These are phyloP conservation scores for Pollimyrus isidori DNA, from an alignment of 2,113 vertebrate species.

Conservation along the genomic window DNA sequence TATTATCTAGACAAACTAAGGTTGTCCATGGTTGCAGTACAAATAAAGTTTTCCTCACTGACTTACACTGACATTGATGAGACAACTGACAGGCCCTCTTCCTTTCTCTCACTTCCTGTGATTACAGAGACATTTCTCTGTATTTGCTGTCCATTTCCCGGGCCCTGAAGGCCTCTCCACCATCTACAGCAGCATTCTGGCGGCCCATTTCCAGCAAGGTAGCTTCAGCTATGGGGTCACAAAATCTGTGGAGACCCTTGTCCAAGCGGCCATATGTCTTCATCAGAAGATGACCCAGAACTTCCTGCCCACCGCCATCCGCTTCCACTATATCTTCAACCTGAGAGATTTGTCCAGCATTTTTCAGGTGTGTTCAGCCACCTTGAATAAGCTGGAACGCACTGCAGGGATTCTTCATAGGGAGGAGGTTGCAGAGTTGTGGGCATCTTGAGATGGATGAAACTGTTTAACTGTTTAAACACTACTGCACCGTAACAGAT, in stretches of 20 bases:
- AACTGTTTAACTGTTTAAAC: neutral
- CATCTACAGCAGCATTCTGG: constrained; percentile 64
- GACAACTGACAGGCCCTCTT: neutral
- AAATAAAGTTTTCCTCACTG: neutral
- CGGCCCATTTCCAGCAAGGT: constrained; percentile 62
- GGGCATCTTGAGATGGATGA: neutral
- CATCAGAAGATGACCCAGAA: constrained; percentile 73
- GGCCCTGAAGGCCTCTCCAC: constrained; percentile 52
- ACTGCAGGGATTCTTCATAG: neutral
- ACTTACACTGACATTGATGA: neutral
- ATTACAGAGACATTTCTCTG: constrained; percentile 63
- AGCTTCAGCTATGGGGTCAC: constrained; percentile 65
- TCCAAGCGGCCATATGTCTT: constrained; percentile 61
- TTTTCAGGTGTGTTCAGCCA: constrained; percentile 55
- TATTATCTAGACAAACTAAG: neutral
- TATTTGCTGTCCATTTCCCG: constrained; percentile 65
- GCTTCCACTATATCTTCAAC: constrained; percentile 72
- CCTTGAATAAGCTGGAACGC: neutral
- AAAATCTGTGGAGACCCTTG: constrained; percentile 55
- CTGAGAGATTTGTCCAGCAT: constrained; percentile 59
- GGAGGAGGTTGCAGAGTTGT: neutral
- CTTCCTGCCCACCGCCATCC: constrained; percentile 66
- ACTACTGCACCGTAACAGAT: neutral
- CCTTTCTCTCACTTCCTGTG: neutral
- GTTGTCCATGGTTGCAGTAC: neutral